A percentile compares a stretch with the other conserved stretches of the same genome.
These are phyloP conservation scores for Tachyglossus aculeatus DNA, from an alignment of 2,797 vertebrate species.

Conservation along the genomic window DNA sequence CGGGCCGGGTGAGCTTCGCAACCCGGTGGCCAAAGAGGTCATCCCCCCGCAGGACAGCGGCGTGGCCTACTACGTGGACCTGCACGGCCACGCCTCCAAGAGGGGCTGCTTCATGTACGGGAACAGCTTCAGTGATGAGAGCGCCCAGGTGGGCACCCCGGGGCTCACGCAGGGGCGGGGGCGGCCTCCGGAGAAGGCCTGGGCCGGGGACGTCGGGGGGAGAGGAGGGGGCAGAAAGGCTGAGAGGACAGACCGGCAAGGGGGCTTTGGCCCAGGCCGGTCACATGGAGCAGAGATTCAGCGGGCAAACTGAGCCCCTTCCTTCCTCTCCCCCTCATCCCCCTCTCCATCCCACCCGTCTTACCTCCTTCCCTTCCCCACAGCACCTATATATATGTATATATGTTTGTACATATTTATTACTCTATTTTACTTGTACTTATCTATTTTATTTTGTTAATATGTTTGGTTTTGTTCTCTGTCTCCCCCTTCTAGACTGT, in stretches of 20 bases:
- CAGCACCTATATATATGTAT: too few relatives aligned
- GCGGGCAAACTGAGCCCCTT: too few relatives aligned
- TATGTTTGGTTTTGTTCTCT: too few relatives aligned
- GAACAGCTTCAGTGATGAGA: constrained; percentile 89
- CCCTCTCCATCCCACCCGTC: too few relatives aligned
- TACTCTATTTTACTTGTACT: too few relatives aligned
- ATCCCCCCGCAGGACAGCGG: constrained; percentile 86
- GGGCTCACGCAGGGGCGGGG: background rate
- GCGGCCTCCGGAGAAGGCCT: background rate
- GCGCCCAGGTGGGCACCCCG: constrained; percentile 83
- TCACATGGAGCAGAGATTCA: too few relatives aligned
- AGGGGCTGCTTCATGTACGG: constrained; percentile 98
- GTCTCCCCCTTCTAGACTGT: too few relatives aligned
- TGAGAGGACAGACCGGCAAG: background rate
- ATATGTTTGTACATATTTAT: too few relatives aligned
- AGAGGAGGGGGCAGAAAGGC: background rate
- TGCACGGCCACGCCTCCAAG: constrained; percentile 96
- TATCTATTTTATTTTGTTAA: too few relatives aligned
- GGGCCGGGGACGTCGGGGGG: background rate
- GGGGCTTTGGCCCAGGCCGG: background rate
- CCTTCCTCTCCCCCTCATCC: too few relatives aligned
- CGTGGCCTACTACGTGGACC: constrained; percentile 94
- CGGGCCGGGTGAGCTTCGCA: constrained; percentile 2
- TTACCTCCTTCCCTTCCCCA: too few relatives aligned
- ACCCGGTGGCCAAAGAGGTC: constrained; percentile 55